Conservation (phyloP, 2,888 invertebrate genomes). For the Meiosimyza platycephala region DNA sequence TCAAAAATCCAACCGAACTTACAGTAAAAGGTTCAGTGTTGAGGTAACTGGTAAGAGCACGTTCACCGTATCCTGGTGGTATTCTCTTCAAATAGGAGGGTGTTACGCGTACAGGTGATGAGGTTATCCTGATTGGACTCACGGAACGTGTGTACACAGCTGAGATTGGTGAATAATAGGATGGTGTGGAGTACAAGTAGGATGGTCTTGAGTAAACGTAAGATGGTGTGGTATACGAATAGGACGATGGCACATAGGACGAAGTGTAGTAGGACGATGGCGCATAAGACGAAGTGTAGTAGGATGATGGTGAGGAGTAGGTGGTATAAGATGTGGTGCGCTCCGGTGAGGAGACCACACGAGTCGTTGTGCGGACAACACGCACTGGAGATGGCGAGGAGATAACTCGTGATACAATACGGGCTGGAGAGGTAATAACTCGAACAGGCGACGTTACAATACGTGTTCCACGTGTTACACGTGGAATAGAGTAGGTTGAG, state of each 20-base stretch:
- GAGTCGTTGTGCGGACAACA: constrained; percentile 57
- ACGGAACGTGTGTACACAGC: constrained; percentile 57
- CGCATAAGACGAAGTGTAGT: constrained; percentile 48
- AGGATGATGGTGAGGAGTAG: constrained; percentile 52
- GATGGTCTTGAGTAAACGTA: constrained; percentile 46
- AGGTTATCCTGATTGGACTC: constrained; percentile 57
- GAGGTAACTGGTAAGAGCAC: constrained; percentile 81
- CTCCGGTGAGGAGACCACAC: constrained; percentile 60
- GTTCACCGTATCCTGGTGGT: constrained; percentile 73
- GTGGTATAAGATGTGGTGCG: constrained; percentile 52
- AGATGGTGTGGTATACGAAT: constrained; percentile 51
- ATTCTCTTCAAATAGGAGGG: constrained; percentile 76
- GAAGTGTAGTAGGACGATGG: constrained; percentile 41
- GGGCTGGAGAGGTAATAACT: constrained; percentile 60
- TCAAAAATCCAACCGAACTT: constrained; percentile 61
- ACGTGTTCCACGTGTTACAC: constrained; percentile 52
- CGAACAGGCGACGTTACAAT: constrained; percentile 63
- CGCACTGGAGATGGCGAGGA: constrained; percentile 59
- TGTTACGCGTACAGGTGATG: constrained; percentile 69
- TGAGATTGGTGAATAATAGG: constrained; percentile 58
- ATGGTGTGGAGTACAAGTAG: constrained; percentile 56
- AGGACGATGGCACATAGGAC: constrained; percentile 47
- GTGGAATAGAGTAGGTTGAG: constrained; percentile 62
- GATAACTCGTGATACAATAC: constrained; percentile 56
- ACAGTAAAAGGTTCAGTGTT: constrained; percentile 82